Evolutionary conservation across 2,888 invertebrate species (phyloP).

Genomic region (Aleiodes alternator): DNA sequence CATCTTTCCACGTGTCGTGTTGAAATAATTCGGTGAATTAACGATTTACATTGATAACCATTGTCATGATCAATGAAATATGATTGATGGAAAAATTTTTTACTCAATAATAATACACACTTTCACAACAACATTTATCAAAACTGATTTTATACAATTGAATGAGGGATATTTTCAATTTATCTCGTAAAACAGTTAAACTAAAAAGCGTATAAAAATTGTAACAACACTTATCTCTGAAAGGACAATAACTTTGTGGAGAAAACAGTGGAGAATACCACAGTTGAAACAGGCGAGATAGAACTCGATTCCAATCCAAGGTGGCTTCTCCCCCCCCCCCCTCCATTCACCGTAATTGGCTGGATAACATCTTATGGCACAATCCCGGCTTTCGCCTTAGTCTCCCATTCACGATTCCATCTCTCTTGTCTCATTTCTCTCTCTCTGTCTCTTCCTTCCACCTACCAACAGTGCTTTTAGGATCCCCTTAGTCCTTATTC

Average conservation of each 20-base stretch:
- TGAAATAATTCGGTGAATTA: constrained; percentile 18
- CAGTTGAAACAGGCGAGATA: constrained; percentile 5
- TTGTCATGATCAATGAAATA: neutral
- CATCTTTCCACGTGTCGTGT: constrained; percentile 26
- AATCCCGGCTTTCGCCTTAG: constrained; percentile 32
- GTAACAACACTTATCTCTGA: constrained; percentile 1
- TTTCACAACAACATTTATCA: too few species aligned
- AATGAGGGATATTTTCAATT: neutral
- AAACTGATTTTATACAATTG: too few species aligned
- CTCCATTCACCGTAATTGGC: constrained; percentile 28
- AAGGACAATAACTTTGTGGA: constrained; percentile 8
- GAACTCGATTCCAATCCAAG: constrained; percentile 29
- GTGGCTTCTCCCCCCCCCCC: constrained; percentile 1
- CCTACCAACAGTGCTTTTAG: constrained; percentile 8
- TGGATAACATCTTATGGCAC: constrained; percentile 34
- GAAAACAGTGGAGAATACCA: constrained; percentile 10
- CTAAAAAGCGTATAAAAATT: constrained; percentile 24
- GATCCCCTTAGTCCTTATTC: constrained; percentile 10
- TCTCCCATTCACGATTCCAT: constrained; percentile 23
- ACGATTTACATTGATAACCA: neutral
- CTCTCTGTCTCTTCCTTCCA: neutral
- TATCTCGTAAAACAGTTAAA: constrained; percentile 7
- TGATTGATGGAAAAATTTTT: too few species aligned
- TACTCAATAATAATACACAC: too few species aligned
- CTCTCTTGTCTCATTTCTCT: neutral